Evolutionary conservation across 1,140 invertebrate species (phyloP).

Genomic region (Battus philenor): DNA sequence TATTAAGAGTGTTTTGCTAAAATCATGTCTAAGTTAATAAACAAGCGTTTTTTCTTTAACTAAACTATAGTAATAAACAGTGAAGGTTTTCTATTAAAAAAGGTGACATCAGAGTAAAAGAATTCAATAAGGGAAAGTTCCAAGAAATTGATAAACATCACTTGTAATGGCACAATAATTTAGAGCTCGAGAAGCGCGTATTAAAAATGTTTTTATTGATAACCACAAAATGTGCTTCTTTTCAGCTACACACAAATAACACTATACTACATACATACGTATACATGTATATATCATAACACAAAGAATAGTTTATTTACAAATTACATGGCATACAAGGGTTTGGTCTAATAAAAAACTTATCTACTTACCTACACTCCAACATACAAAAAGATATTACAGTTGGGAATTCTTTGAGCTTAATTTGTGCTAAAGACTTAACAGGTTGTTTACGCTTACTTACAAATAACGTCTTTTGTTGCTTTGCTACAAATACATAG

Average conservation of each 20-base stretch:
- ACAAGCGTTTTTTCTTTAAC: too few relatives aligned
- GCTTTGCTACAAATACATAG: constrained; percentile 30
- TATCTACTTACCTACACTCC: constrained; percentile 30
- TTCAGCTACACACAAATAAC: constrained; percentile 20
- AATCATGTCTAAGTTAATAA: too few relatives aligned
- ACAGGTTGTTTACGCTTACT: constrained; percentile 13
- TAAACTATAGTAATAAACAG: too few relatives aligned
- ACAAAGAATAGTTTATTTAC: constrained; percentile 45
- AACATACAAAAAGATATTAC: constrained; percentile 27
- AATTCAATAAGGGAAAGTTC: not conserved
- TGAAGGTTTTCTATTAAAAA: too few relatives aligned
- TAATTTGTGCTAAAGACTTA: constrained; percentile 40
- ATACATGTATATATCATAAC: constrained; percentile 14
- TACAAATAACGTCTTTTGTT: constrained; percentile 39
- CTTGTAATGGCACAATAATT: constrained; percentile 26
- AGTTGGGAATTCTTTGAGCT: constrained; percentile 35
- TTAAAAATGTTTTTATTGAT: constrained; percentile 16
- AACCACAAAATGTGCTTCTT: constrained; percentile 18
- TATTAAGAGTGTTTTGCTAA: too few relatives aligned
- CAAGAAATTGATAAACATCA: constrained; percentile 13
- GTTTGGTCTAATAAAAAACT: constrained; percentile 49
- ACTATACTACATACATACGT: constrained; percentile 14
- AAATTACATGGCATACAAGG: constrained; percentile 61
- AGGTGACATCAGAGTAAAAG: too few relatives aligned
- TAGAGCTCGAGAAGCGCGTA: constrained; percentile 18